Evolutionary conservation across 2,797 vertebrate species (phyloP).

Genomic region (Vespertilio murinus): DNA sequence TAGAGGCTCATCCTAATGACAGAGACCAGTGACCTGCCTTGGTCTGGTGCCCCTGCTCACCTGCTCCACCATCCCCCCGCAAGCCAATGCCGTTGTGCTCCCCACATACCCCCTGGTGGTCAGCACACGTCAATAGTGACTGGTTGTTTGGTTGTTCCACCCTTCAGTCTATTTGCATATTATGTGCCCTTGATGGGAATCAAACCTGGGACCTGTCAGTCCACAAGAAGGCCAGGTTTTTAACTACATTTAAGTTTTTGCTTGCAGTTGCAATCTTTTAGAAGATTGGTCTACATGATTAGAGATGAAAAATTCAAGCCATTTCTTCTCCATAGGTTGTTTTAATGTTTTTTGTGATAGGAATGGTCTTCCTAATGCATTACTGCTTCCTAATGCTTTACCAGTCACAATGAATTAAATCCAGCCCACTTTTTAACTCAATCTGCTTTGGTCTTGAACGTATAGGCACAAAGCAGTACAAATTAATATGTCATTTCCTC

Average conservation of each 20-base stretch:
- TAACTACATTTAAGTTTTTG: slow-evolving; percentile 27
- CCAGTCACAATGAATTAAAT: neutral
- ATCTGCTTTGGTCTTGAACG: neutral
- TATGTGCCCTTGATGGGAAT: too few species aligned
- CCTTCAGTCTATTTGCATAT: too few species aligned
- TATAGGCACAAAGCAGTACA: slow-evolving; percentile 47
- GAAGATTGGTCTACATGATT: neutral
- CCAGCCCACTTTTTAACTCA: neutral
- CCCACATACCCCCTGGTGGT: too few species aligned
- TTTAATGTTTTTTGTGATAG: neutral
- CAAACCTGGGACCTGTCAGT: too few species aligned
- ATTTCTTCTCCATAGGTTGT: neutral
- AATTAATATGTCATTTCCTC: slow-evolving; percentile 47
- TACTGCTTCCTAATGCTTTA: too few species aligned
- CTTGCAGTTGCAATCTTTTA: slow-evolving; percentile 21
- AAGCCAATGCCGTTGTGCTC: too few species aligned
- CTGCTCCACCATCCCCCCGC: too few species aligned
- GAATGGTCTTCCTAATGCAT: neutral
- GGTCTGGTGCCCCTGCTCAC: too few species aligned
- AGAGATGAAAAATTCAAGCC: neutral
- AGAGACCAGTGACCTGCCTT: too few species aligned
- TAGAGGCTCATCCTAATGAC: too few species aligned
- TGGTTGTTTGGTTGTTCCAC: too few species aligned
- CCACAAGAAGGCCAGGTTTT: slow-evolving; percentile 25
- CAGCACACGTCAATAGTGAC: too few species aligned